These are phyloP conservation scores for Notodonta dromedarius DNA, from an alignment of 2,888 invertebrate genomes.

Conservation along the genomic window DNA sequence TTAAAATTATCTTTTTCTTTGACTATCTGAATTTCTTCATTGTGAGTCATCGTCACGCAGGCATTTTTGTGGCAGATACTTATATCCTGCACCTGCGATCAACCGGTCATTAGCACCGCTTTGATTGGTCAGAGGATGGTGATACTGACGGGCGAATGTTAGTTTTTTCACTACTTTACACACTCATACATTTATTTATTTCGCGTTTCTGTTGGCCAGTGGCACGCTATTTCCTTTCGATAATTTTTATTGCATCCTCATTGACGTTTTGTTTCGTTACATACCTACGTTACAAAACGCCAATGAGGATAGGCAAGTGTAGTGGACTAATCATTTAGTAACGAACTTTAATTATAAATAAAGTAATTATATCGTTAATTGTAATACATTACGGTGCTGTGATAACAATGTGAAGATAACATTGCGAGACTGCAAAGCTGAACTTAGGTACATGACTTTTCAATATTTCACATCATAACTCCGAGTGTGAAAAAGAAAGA, in stretches of 20 bases:
- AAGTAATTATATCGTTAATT: too few relatives aligned
- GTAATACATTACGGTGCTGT: background rate
- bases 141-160: background rate
- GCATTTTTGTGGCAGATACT: background rate
- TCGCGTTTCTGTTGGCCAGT: background rate
- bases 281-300: background rate
- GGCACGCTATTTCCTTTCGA: background rate
- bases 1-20: background rate
- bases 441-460: constrained; percentile 24
- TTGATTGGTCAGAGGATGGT: background rate
- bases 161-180: background rate
- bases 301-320: background rate
- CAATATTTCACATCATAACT: constrained; percentile 22
- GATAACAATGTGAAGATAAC: constrained; percentile 9
- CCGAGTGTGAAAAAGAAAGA: constrained; percentile 16
- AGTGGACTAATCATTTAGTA: too few relatives aligned
- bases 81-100: background rate
- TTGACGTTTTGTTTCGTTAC: background rate
- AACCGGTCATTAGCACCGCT: background rate
- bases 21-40: background rate
- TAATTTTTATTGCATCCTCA: background rate
- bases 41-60: too few relatives aligned
- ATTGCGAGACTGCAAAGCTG: constrained; percentile 16
- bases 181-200: constrained; percentile 1
- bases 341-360: too few relatives aligned